Conservation (phyloP, 2,113 vertebrate species). For the Phylloscopus whistleri region DNA sequence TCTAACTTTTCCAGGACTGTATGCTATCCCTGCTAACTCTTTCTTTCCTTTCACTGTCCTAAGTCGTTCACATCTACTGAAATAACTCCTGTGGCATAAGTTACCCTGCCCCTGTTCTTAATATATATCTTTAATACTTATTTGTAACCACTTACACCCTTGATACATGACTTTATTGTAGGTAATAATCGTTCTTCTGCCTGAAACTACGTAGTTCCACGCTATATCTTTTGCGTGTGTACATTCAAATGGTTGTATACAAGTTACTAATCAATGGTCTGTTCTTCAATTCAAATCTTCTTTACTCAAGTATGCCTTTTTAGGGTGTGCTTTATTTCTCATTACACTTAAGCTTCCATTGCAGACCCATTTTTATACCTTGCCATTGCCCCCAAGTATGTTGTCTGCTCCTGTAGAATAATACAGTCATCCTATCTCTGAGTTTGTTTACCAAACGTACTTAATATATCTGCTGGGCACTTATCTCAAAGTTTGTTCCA, state of each 20-base stretch:
- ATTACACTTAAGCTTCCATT: background rate
- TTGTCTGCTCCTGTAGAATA: background rate
- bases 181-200: background rate
- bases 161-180: background rate
- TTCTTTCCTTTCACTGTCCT: background rate
- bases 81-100: background rate
- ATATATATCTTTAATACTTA: background rate
- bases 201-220: fast-evolving
- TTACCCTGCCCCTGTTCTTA: background rate
- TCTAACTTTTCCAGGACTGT: background rate
- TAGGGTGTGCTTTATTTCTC: background rate
- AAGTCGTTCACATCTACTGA: background rate
- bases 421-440: background rate
- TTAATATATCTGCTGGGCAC: background rate
- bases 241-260: background rate
- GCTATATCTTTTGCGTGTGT: background rate
- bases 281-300: background rate
- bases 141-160: background rate
- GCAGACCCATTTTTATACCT: background rate
- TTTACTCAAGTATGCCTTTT: background rate
- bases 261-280: background rate
- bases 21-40: background rate
- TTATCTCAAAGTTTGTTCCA: background rate
- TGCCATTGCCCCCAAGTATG: background rate
- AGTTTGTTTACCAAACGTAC: background rate